Base-by-base conservation (phyloP, 2,888 invertebrate species). In the Acanthoscelides obtectus region DNA sequence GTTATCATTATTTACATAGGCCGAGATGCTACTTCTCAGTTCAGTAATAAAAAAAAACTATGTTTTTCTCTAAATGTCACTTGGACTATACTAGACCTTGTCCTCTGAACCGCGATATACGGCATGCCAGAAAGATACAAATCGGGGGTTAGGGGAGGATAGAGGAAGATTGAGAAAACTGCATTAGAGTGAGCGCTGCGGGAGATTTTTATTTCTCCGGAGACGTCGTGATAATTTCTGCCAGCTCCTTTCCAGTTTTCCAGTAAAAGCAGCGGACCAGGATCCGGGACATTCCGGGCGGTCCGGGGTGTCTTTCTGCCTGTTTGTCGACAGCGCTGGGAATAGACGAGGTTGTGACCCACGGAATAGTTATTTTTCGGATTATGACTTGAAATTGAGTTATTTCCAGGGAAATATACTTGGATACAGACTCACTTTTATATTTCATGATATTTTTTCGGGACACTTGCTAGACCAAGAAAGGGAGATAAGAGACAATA, bases 241-340 rank as follows among this genome's bases (percentile, higher is more conserved):
- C 45, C 20, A 25, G 20, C 20, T 21, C 45, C 25, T 27, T 68
- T 68, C 25, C 2, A 68, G 45, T 22, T 45, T 68, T 20, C 22
- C 45, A 8, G 20, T 22, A 69, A 72, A 70, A 69, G 72, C 66
- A 22, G 66, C 66, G 25, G 66, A 66, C 69, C 66, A 70, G 70
- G 68, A 68, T 66, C 8, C 45, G 45, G 45, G 45, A 45, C 45
- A n/a, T 64, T 45, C 45, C 17, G 45, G 17, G 45, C 69, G 22
- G 65, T 64, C 68, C 22, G 21, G 22, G 68, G 22, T 70, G 68
- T 72, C 66, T 70, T 68, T 72, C 66, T 63, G 45, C 72, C 70
- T 72, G 69, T 70, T 72, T 70, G 72, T 70, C 64, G 69, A 64
- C 68, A 22, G 64, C 22, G 67, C 69, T 67, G 21, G 45, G 45